These are phyloP conservation scores for Azorinus chamasolen DNA, from an alignment of 2,888 invertebrate genomes.

Conservation along the genomic window DNA sequence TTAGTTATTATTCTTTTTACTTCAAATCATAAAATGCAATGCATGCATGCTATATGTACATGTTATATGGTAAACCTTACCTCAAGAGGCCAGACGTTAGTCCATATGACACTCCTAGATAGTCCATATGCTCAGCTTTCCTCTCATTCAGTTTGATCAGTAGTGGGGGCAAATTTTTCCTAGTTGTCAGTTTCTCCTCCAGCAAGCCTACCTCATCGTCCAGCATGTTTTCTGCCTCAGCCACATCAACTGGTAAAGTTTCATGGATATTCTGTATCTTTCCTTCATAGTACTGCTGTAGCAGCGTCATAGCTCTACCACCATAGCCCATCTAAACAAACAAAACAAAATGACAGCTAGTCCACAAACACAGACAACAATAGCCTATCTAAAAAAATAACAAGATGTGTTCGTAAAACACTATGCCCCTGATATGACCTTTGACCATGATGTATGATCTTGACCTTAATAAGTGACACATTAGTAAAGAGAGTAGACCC, in stretches of 20 bases:
- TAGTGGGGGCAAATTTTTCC: conserved; percentile 93
- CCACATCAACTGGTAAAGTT: conserved; percentile 23
- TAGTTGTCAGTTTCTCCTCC: conserved; percentile 91
- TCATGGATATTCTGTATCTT: conserved; percentile 87
- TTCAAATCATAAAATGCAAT: no score
- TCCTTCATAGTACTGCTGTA: conserved; percentile 96
- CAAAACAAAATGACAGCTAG: no score
- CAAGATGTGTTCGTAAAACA: no score
- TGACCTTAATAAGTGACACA: no score
- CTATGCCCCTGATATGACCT: no score
- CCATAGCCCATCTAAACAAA: conserved; percentile 99
- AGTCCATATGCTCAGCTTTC: conserved; percentile 91
- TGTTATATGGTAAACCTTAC: conserved; percentile 85
- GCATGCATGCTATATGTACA: no score
- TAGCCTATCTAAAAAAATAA: no score
- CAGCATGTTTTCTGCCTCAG: conserved; percentile 45
- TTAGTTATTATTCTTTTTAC: no score
- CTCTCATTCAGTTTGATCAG: conserved; percentile 95
- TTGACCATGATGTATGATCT: no score
- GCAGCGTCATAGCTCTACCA: conserved; percentile 92
- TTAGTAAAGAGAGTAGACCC: not conserved
- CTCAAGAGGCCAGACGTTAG: conserved; percentile 95
- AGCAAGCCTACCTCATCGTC: conserved; percentile 88
- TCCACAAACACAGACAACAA: no score
- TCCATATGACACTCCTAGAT: conserved; percentile 97